Evolutionary conservation across 2,113 vertebrate genomes (phyloP).

Genomic region (Cricetomys ansorgei): DNA sequence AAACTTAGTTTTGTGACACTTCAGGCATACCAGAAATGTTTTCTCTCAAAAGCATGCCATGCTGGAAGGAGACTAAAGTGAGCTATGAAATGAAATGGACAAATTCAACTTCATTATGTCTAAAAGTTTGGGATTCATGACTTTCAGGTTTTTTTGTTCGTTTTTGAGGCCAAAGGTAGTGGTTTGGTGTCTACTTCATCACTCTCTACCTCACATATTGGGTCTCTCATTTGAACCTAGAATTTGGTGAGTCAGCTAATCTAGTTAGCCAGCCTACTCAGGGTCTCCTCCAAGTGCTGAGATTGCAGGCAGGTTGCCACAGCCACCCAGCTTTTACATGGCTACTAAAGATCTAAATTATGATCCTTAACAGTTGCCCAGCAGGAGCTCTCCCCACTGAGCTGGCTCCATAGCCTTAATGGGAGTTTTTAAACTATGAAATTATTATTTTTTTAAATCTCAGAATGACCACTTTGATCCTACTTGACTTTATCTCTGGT

Average conservation of each 20-base stretch:
- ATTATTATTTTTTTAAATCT: background rate
- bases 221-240: background rate
- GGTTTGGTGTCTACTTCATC: background rate
- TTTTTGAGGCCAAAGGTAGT: background rate
- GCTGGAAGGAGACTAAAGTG: no score
- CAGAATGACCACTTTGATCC: background rate
- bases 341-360: background rate
- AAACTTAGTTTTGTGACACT: no score
- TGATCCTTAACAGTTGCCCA: no score
- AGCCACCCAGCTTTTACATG: background rate
- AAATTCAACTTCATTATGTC: no score
- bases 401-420: background rate
- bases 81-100: no score
- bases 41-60: no score
- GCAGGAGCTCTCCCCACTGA: background rate
- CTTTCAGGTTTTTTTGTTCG: background rate
- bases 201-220: background rate
- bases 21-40: no score
- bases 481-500: slow-evolving; percentile 27
- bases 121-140: no score
- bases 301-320: background rate
- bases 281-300: background rate
- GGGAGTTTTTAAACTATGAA: background rate
- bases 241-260: background rate
- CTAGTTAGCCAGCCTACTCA: background rate